Conservation (phyloP, 2,113 vertebrate genomes). For the Podarcis cretensis region DNA sequence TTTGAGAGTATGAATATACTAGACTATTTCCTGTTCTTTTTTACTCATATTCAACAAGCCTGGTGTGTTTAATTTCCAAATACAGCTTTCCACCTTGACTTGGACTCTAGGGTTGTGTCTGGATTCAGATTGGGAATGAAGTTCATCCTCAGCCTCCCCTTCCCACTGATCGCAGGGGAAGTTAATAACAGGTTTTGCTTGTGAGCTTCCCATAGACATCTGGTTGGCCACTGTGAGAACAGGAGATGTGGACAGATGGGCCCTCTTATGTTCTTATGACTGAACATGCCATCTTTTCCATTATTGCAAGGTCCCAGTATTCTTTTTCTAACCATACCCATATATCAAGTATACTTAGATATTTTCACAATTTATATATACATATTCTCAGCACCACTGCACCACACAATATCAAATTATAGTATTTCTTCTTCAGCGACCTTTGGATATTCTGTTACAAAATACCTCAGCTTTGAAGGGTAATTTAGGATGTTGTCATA, state of each 20-base stretch:
- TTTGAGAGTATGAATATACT: conserved; percentile 65
- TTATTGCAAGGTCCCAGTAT: too few relatives aligned
- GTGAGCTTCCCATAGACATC: too few relatives aligned
- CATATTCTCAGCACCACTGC: background rate
- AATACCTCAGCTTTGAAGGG: background rate
- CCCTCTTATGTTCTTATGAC: too few relatives aligned
- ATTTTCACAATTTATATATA: background rate
- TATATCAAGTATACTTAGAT: background rate
- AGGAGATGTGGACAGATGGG: too few relatives aligned
- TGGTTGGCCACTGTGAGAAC: too few relatives aligned
- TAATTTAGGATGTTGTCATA: background rate
- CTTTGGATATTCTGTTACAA: background rate
- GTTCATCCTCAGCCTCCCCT: background rate
- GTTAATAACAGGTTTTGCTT: background rate
- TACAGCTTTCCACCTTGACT: background rate
- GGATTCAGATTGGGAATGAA: background rate
- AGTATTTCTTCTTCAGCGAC: background rate
- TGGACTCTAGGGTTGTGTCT: background rate
- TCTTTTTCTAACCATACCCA: background rate
- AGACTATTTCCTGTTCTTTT: conserved; percentile 49
- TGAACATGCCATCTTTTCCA: too few relatives aligned
- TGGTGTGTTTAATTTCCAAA: background rate
- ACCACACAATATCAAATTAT: background rate
- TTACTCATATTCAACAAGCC: background rate
- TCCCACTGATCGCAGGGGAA: background rate